Percentiles rank a stretch among this genome's conserved stretches.
These are phyloP conservation scores for Adoxophyes honmai DNA, from an alignment of 1,140 invertebrate genomes.

Conservation along the genomic window DNA sequence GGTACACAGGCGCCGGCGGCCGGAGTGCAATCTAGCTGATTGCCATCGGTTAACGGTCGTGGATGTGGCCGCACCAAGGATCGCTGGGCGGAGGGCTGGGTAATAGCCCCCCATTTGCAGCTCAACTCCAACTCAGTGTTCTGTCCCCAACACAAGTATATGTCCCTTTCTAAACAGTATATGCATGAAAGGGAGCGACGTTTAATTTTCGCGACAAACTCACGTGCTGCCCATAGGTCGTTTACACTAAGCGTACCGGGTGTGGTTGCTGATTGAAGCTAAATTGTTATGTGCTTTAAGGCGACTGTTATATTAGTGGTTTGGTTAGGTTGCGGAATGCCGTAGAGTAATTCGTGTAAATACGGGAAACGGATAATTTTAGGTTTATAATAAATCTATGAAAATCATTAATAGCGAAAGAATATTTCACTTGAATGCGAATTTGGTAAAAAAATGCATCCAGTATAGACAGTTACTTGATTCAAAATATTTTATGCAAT, in stretches of 20 bases:
- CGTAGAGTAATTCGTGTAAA: neutral
- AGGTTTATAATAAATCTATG: too few species aligned
- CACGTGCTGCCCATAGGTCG: neutral
- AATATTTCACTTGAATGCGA: too few species aligned
- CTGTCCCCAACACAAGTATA: too few species aligned
- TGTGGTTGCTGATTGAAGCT: slow-evolving; percentile 6
- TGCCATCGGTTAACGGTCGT: slow-evolving; percentile 38
- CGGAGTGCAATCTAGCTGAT: slow-evolving; percentile 35
- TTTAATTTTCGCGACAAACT: too few species aligned
- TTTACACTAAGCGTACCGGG: neutral
- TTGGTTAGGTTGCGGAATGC: neutral
- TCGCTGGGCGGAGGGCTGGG: slow-evolving; percentile 14
- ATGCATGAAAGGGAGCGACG: too few species aligned
- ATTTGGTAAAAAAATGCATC: too few species aligned
- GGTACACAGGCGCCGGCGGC: neutral
- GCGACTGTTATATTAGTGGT: too few species aligned
- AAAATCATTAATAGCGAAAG: too few species aligned
- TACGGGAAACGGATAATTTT: neutral
- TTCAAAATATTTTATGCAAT: too few species aligned
- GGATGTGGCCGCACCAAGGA: slow-evolving; percentile 21
- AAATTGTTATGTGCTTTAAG: slow-evolving; percentile 1
- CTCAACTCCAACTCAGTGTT: neutral
- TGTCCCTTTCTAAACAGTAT: too few species aligned
- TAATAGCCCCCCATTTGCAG: slow-evolving; percentile 17
- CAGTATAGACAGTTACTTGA: too few species aligned